phyloP scores from a whole-genome alignment of 2,797 vertebrate species.

The Melanotaenia parkinsoni region DNA sequence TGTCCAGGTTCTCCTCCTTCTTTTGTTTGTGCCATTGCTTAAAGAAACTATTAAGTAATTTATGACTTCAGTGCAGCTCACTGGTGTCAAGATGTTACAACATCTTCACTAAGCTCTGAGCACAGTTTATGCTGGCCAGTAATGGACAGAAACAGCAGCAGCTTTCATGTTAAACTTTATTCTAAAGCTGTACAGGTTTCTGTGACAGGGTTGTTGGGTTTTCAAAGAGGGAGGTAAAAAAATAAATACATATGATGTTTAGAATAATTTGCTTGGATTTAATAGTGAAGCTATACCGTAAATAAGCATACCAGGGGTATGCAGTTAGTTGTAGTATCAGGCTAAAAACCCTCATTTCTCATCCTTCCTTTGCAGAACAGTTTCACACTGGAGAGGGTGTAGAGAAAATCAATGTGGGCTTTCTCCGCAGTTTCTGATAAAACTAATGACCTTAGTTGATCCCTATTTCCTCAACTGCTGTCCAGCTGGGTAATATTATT shows the following conservation, averaged over 20 bases:
- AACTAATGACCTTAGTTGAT: background rate
- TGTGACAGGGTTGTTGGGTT: background rate
- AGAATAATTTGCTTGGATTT: background rate
- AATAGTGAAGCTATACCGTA: background rate
- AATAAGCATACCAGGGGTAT: background rate
- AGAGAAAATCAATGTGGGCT: no score
- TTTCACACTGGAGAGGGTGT: background rate
- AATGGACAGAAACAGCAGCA: background rate
- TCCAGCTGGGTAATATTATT: no score
- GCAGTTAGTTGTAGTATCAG: background rate
- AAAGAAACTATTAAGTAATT: slow-evolving; percentile 3
- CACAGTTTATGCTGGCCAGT: background rate
- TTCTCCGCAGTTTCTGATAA: no score
- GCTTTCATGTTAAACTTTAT: background rate
- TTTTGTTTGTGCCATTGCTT: background rate
- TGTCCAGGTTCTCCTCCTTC: slow-evolving; percentile 1
- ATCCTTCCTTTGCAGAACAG: background rate
- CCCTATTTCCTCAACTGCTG: background rate
- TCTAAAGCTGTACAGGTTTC: background rate
- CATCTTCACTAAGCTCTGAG: background rate
- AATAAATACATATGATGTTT: background rate
- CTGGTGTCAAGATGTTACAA: background rate
- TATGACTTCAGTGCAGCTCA: background rate
- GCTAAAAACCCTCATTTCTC: background rate
- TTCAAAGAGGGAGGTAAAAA: background rate